Evolutionary conservation across 2,888 invertebrate genomes (phyloP).

Genomic region (Hetaerina titia): DNA sequence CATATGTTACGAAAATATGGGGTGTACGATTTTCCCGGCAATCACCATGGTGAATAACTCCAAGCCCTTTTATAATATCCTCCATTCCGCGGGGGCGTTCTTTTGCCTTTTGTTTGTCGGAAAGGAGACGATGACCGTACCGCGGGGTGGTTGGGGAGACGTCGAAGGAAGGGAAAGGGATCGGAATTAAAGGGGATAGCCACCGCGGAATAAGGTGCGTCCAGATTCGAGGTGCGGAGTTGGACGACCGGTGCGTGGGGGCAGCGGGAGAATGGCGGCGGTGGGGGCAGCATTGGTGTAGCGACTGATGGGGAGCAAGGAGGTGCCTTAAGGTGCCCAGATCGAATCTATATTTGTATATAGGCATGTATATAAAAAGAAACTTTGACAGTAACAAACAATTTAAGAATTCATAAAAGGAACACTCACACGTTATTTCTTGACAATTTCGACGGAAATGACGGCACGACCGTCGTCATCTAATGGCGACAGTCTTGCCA

Average conservation of each 20-base stretch:
- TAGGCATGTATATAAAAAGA: too few relatives aligned
- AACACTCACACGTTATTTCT: too few relatives aligned
- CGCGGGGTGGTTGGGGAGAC: too few relatives aligned
- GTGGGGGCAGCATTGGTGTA: not conserved
- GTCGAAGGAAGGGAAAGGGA: not conserved
- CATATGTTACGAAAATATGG: not conserved
- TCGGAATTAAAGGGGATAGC: constrained; percentile 32
- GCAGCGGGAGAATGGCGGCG: not conserved
- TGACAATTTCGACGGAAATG: too few relatives aligned
- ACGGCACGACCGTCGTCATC: too few relatives aligned
- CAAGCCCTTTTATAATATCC: not conserved
- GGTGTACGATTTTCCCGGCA: not conserved
- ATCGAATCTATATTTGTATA: too few relatives aligned
- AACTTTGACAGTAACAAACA: too few relatives aligned
- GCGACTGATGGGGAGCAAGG: not conserved
- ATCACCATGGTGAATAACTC: not conserved
- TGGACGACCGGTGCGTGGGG: not conserved
- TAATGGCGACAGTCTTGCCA: too few relatives aligned
- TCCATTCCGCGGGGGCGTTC: not conserved
- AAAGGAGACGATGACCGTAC: not conserved
- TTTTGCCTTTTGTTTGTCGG: not conserved
- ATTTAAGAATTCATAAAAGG: too few relatives aligned
- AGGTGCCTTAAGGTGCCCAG: not conserved
- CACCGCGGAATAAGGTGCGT: not conserved
- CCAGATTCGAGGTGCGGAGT: too few relatives aligned